Base-by-base conservation (phyloP, 2,888 invertebrate species). In the Cordilura impudica region DNA sequence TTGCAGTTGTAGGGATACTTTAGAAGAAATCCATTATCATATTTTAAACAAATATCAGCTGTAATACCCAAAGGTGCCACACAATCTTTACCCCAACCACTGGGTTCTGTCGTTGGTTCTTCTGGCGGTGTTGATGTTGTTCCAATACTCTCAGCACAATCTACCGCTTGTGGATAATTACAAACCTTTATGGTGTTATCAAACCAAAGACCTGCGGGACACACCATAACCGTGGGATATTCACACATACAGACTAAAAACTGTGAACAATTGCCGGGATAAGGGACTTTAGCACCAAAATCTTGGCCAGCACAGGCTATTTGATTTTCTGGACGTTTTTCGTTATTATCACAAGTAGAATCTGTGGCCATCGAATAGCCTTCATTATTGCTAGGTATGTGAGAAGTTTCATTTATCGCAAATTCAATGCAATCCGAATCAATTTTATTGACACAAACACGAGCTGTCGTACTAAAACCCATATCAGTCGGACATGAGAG, bases 201-300 rank as follows among this genome's bases (percentile, higher is more conserved):
- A 70, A 84, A 87, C 83, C 83, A 85, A 0, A 84, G 67, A 2
- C 29, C 18, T 0, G 18, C 78, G 0, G 84, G 81, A 16, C 87
- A 87, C 0, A 5, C 0, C 51, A 78, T 82, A 2, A 86, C 84
- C 12, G 86, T 85, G 3, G 87, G 86, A 60, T 84, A 84, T 0
- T 82, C 39, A 53, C 87, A 84, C 31, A 85, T 84, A 71, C 87
- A 87, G 3, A 86, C 85, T 16, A 87, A 69, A 61, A 81, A 87
- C 14, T 81, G 51, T 3, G 58, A 79, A 39, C 87, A 87, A 54
- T 87, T 82, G 18, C 84, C 84, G 4, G 87, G 86, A 83, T 87
- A 84, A 1, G 87, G 83, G 8, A 85, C 84, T 26, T 81, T 51
- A 12, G 60, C 72, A 3, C 86, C 86, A 16, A 82, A 81, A 0